phyloP scores from a whole-genome alignment of 2,113 vertebrate genomes.

The Neopipo cinnamomea region DNA sequence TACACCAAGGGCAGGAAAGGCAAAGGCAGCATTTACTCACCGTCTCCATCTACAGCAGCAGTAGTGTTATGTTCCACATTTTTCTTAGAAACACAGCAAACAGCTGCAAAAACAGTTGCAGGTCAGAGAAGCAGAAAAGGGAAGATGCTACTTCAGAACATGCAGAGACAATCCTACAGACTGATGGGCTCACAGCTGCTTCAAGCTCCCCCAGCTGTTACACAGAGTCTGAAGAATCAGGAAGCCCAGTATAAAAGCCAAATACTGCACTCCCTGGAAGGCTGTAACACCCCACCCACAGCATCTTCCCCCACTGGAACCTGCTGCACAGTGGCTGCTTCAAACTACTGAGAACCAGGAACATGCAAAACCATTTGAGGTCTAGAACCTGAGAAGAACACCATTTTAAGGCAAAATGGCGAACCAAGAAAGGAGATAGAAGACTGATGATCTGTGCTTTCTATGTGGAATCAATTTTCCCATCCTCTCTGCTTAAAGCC shows the following conservation, averaged over 20 bases:
- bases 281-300: background rate
- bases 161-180: background rate
- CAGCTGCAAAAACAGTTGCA: constrained; percentile 74
- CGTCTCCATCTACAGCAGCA: constrained; percentile 84
- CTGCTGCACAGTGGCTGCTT: background rate
- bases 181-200: background rate
- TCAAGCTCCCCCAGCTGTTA: background rate
- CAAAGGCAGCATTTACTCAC: constrained; percentile 64
- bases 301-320: background rate
- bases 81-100: constrained; percentile 89
- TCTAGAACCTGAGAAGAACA: background rate
- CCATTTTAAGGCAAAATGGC: background rate
- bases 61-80: constrained; percentile 77
- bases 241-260: background rate
- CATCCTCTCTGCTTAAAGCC: background rate
- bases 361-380: background rate
- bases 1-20: background rate
- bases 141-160: background rate
- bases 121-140: background rate
- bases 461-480: background rate
- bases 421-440: background rate
- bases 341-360: background rate
- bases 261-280: background rate
- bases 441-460: background rate
- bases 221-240: background rate